Base-by-base conservation (phyloP, 2,888 invertebrate species). In the Drosophila lacicola region DNA sequence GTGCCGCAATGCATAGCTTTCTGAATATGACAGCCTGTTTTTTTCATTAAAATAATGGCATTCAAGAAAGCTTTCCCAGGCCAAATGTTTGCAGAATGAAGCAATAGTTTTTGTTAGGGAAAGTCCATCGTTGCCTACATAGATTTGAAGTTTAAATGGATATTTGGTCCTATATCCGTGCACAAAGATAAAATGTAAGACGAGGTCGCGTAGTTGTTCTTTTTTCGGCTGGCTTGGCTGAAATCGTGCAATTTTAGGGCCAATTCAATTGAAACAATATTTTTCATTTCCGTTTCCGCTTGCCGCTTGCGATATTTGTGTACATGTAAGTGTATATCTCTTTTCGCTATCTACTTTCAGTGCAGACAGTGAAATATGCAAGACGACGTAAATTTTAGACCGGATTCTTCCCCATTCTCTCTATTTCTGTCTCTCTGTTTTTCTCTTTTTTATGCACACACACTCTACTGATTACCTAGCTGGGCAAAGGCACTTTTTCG, bases 261-360 rank as follows among this genome's bases (percentile, higher is more conserved):
- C 89, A 90, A 90, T 90, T 88, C 89, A 89, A 86, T 89, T 88
- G 86, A 84, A 88, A 90, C 88, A 90, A 90, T 90, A 90, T 90
- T 90, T 90, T 90, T 82, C 82, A 79, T 82, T 88, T 83, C 80
- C 80, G 82, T 85, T 88, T 90, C 82, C 86, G 78, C 78, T 75
- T 78, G 78, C 47, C 73, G 76, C 83, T 79, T 85, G 60, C 70
- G 65, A 64, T 82, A 68, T 69, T 17, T 17, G 17, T 17, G 17
- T 17, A 17, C 17, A 17, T 17, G 17, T 17, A 17, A 17, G 17
- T 46, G 57, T 56, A 61, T 74, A 62, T 63, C 44, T 74, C 77
- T 74, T 70, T 77, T 70, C 46, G 57, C 46, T 65, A 62, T 64
- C 50, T 56, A 55, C 65, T 78, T 70, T 63, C 61, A 64, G 64